A percentile compares a stretch with the other conserved stretches of the same genome.
phyloP scores from a whole-genome alignment of 1,140 invertebrate genomes.

The Oedothorax gibbosus region DNA sequence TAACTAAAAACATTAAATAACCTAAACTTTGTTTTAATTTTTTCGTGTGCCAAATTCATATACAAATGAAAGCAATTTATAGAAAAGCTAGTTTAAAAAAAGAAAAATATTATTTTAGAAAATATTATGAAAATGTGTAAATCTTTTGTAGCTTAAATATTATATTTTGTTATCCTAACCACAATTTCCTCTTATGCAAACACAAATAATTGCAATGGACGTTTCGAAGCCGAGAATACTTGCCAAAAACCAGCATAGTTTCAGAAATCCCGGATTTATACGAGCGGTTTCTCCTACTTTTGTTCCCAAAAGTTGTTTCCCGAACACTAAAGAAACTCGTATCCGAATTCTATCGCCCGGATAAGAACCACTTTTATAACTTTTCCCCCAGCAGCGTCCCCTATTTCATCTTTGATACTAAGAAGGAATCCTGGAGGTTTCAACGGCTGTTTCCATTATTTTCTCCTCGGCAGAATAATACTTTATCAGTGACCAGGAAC shows the following conservation, averaged over 20 bases:
- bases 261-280: slow-evolving; percentile 21
- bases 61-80: no score
- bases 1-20: no score
- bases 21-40: no score
- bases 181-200: no score
- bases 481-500: slow-evolving; percentile 35
- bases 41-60: no score
- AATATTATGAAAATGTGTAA: no score
- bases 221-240: not conserved
- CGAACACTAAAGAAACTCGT: slow-evolving; percentile 19
- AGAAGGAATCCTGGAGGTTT: not conserved
- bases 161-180: no score
- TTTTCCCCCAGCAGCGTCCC: not conserved
- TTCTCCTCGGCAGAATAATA: slow-evolving; percentile 33
- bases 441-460: slow-evolving; percentile 1
- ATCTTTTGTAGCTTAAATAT: no score
- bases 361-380: slow-evolving; percentile 45
- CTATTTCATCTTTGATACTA: slow-evolving; percentile 26
- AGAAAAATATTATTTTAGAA: no score
- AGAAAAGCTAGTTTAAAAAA: no score
- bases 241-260: not conserved
- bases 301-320: slow-evolving; percentile 38
- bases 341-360: slow-evolving; percentile 26
- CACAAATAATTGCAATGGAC: no score
- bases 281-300: slow-evolving; percentile 10